Percentiles rank a stretch among this genome's conserved stretches.
Conservation (phyloP, 2,888 invertebrate species). For the Mantis religiosa region DNA sequence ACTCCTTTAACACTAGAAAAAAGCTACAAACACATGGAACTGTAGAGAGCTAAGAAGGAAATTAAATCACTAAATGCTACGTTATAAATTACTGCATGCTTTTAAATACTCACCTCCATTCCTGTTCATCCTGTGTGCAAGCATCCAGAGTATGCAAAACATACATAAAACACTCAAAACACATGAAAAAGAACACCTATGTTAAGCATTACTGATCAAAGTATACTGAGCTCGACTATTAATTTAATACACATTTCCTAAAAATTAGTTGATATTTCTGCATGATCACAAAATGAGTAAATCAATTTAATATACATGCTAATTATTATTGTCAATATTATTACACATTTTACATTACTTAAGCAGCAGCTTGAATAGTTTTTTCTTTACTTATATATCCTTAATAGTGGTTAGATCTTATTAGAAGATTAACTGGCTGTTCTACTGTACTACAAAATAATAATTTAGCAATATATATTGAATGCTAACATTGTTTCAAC, state of each 20-base stretch:
- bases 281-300: neutral
- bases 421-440: neutral
- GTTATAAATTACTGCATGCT: neutral
- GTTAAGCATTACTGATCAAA: neutral
- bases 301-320: neutral
- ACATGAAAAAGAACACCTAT: neutral
- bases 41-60: neutral
- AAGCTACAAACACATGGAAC: neutral
- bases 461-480: neutral
- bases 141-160: slow-evolving; percentile 1
- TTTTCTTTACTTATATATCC: neutral
- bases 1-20: slow-evolving; percentile 2
- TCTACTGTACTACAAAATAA: neutral
- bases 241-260: neutral
- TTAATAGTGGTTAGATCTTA: neutral
- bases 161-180: neutral
- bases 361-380: neutral
- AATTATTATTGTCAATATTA: neutral
- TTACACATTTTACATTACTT: neutral
- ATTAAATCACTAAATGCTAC: neutral
- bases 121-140: slow-evolving; percentile 8
- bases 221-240: neutral
- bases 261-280: neutral
- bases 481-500: neutral
- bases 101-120: neutral